A percentile compares a stretch with the other conserved stretches of the same genome.
Conservation (phyloP, 2,888 invertebrate species). For the Agrochola circellaris region DNA sequence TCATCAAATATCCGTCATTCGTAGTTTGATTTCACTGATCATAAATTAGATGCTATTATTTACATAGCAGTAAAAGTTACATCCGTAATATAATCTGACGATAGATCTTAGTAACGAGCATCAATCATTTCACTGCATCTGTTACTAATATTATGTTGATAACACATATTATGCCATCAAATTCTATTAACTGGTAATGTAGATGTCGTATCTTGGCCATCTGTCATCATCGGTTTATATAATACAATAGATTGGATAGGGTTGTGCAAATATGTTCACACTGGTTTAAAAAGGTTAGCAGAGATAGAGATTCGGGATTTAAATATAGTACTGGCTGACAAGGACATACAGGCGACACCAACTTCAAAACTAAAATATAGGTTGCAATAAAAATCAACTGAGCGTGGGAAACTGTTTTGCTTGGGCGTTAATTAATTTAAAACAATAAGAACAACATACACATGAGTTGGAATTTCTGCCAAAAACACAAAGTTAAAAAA, state of each 20-base stretch:
- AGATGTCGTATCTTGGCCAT: conserved; percentile 17
- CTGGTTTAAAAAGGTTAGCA: not conserved
- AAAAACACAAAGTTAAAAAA: not conserved
- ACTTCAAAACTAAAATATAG: not conserved
- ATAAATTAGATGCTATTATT: conserved; percentile 20
- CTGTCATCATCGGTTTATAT: conserved; percentile 37
- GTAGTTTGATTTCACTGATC: not conserved
- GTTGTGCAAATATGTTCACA: not conserved
- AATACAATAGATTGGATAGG: conserved; percentile 10
- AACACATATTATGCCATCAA: conserved; percentile 38
- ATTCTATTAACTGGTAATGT: conserved; percentile 55
- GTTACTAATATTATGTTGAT: conserved; percentile 43
- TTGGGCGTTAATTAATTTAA: too few species aligned
- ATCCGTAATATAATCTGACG: conserved; percentile 30
- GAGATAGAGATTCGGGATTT: not conserved
- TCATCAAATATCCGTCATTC: not conserved
- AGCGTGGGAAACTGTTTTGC: not conserved
- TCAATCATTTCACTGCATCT: conserved; percentile 55
- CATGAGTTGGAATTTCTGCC: too few species aligned
- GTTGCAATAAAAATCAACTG: not conserved
- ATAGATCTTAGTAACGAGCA: conserved; percentile 31
- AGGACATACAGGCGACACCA: not conserved
- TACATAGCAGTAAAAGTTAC: conserved; percentile 4
- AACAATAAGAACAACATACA: not conserved
- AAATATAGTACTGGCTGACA: not conserved